A percentile compares a stretch with the other conserved stretches of the same genome.
These are phyloP conservation scores for Anguilla marmorata DNA, from an alignment of 2,797 vertebrate species.

Conservation along the genomic window DNA sequence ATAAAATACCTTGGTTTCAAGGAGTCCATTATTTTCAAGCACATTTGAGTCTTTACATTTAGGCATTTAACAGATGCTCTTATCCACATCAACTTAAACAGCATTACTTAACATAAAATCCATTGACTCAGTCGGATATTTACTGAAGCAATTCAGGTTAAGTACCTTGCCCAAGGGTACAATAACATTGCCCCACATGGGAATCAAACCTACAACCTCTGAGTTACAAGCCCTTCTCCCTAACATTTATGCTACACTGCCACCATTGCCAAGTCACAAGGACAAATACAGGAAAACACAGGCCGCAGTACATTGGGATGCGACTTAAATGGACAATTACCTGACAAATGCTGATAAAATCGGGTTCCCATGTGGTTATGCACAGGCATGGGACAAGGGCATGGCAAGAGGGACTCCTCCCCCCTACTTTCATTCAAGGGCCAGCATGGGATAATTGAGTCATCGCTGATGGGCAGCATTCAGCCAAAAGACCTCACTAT, in stretches of 20 bases:
- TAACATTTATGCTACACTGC: neutral
- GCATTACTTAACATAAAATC: neutral
- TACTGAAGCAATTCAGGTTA: conserved; percentile 9
- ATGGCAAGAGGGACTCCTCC: neutral
- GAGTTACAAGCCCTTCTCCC: neutral
- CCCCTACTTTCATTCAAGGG: neutral
- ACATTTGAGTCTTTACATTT: neutral
- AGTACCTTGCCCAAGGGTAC: conserved; percentile 1
- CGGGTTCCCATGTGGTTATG: neutral
- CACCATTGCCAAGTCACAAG: neutral
- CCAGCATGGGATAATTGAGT: neutral
- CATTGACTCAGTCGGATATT: neutral
- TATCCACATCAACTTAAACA: neutral
- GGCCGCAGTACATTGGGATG: neutral
- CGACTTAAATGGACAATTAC: neutral
- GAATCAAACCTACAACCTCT: neutral
- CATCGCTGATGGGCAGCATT: neutral
- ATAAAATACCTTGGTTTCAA: neutral
- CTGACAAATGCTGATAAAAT: neutral
- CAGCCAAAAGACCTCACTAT: neutral
- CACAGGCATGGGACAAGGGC: neutral
- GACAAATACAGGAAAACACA: neutral
- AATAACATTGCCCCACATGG: neutral
- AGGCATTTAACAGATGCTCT: neutral
- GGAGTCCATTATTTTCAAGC: neutral